A percentile compares a stretch with the other conserved stretches of the same genome.
Evolutionary conservation across 1,140 invertebrate genomes (phyloP).

Genomic region (Thalassaphorura encarpata): DNA sequence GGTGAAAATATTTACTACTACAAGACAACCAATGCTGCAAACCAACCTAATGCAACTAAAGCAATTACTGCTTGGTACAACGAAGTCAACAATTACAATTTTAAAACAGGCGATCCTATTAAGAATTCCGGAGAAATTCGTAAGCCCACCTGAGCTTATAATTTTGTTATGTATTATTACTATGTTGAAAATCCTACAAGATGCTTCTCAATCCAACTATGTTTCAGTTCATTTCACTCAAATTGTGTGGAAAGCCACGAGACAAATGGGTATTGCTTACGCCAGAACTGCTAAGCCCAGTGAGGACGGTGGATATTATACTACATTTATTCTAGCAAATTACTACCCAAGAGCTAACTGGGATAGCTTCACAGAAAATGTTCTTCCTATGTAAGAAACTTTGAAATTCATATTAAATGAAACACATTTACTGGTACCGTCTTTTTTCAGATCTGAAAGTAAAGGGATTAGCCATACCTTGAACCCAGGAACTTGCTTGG

Average conservation of each 20-base stretch:
- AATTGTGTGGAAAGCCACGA: slow-evolving; percentile 14
- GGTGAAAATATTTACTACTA: background rate
- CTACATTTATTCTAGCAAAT: background rate
- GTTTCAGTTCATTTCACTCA: slow-evolving; percentile 18
- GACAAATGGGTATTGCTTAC: slow-evolving; percentile 5
- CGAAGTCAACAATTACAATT: slow-evolving; percentile 7
- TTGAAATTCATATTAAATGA: background rate
- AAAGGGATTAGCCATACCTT: background rate
- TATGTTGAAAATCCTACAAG: background rate
- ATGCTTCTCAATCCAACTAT: background rate
- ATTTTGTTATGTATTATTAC: background rate
- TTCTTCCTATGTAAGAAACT: background rate
- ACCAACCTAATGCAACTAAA: background rate
- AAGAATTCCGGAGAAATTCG: slow-evolving; percentile 1
- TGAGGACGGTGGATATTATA: background rate
- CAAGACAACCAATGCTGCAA: background rate
- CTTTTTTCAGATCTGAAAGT: background rate
- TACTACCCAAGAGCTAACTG: slow-evolving; percentile 13
- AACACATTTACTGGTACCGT: background rate
- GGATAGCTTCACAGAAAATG: slow-evolving; percentile 11
- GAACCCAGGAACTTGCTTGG: background rate
- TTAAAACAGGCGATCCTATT: slow-evolving; percentile 3
- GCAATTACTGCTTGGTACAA: slow-evolving; percentile 5
- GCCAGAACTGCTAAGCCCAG: background rate
- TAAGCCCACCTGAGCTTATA: background rate